Base-by-base conservation (phyloP, 2,888 invertebrate species). In the Andrena trimmerana region DNA sequence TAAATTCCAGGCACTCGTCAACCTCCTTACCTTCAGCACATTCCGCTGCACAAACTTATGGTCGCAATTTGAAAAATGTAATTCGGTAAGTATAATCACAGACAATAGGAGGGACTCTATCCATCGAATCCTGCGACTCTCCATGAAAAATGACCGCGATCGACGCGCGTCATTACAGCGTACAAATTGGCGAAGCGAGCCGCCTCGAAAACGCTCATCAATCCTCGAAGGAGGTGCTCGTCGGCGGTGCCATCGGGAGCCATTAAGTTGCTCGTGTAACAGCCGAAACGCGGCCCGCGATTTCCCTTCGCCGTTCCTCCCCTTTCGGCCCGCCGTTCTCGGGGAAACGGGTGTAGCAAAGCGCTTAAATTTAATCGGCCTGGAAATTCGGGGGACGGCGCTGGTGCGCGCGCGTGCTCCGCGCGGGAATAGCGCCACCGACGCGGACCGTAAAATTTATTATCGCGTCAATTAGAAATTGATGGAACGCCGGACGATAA, bases 401-500 rank as follows among this genome's bases (percentile, higher is more conserved):
- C 13, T 77, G 80, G 71, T 48, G 76, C 74, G 24, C 24, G 60
- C 29, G 60, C 33, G 8, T 13, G 57, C 76, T 72, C 78, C 73
- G 69, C 65, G 76, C 75, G 85, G 78, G 74, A 78, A 86, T 82
- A 83, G 84, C 42, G 42, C 42, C 4, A 42, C 42, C 16, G 42
- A 42, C 16, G 63, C 77, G 72, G 59, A 7, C 59, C 72, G 86
- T 85, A 86, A 90, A 91, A 92, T 92, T 91, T 91, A 92, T 91
- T 89, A 92, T 90, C 89, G 88, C 89, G 89, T 92, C 90, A 91
- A 92, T 92, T 91, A 91, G 92, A 91, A 91, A 91, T 91, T 91
- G 92, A 91, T 92, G 90, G 90, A 91, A 91, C 90, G 90, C 86
- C 88, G 83, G 82, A 88, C 87, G 87, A 90, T 91, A 91, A 91